Evolutionary conservation across 2,888 invertebrate species (phyloP).

Genomic region (Drosophila lutescens): DNA sequence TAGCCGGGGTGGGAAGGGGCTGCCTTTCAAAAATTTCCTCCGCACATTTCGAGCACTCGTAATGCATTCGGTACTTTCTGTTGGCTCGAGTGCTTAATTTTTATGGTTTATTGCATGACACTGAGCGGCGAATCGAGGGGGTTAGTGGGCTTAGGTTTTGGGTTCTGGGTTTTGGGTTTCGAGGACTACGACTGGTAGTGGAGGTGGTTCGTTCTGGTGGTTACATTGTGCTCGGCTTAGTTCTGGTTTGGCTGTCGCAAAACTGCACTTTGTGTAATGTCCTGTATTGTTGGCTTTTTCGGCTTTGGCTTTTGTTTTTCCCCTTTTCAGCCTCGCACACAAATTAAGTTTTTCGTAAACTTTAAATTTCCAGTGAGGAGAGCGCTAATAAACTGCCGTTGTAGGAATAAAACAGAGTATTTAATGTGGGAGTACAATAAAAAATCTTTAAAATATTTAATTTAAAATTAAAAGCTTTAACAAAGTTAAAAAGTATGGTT

Average conservation of each 20-base stretch:
- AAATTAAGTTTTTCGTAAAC: conserved; percentile 47
- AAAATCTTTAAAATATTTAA: too few relatives aligned
- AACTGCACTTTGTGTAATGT: conserved; percentile 68
- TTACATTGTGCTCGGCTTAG: conserved; percentile 38
- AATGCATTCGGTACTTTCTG: conserved; percentile 54
- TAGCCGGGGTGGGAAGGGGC: conserved; percentile 34
- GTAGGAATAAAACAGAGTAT: too few relatives aligned
- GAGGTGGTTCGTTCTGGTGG: conserved; percentile 11
- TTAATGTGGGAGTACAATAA: too few relatives aligned
- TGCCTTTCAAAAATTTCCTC: conserved; percentile 49
- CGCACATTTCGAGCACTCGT: conserved; percentile 37
- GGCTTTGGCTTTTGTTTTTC: conserved; percentile 3
- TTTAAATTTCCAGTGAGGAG: conserved; percentile 8
- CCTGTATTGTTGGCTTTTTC: conserved; percentile 22
- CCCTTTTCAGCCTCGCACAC: background rate
- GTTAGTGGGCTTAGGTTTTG: conserved; percentile 1
- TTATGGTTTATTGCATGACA: conserved; percentile 66
- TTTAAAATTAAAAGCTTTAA: too few relatives aligned
- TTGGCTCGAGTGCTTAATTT: conserved; percentile 54
- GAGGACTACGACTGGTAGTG: conserved; percentile 1
- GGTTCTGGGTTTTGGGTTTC: conserved; percentile 2
- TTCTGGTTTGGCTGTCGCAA: conserved; percentile 23
- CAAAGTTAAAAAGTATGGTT: too few relatives aligned
- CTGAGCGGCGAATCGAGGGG: conserved; percentile 30
- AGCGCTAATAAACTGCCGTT: too few relatives aligned